Percentiles rank a stretch among this genome's conserved stretches.
These are phyloP conservation scores for Nebria brevicollis DNA, from an alignment of 2,888 invertebrate genomes.

Conservation along the genomic window DNA sequence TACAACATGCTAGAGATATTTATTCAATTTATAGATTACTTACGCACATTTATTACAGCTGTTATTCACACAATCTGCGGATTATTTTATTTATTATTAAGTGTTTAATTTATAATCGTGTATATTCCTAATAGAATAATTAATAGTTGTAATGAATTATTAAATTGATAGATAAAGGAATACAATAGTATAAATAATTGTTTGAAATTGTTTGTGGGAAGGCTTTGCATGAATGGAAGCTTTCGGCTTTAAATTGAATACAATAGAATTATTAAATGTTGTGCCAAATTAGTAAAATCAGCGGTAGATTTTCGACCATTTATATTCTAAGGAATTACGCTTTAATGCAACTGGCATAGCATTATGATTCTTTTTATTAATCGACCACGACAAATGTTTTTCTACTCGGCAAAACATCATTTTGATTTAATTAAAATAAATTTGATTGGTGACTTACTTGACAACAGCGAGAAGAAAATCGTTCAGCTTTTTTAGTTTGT, in stretches of 20 bases:
- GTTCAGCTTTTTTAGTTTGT: slow-evolving; percentile 76
- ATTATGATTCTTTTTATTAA: too few species aligned
- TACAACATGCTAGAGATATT: too few species aligned
- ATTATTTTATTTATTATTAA: too few species aligned
- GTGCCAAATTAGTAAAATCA: neutral
- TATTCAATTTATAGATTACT: too few species aligned
- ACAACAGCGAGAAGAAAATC: slow-evolving; percentile 83
- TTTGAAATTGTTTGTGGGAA: neutral
- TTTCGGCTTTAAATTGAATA: neutral
- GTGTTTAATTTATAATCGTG: too few species aligned
- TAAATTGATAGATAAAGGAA: neutral
- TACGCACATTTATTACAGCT: too few species aligned
- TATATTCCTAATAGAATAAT: neutral
- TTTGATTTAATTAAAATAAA: neutral
- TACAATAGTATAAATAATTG: slow-evolving; percentile 3
- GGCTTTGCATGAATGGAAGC: slow-evolving; percentile 4
- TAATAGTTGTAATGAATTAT: neutral
- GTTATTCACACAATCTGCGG: too few species aligned
- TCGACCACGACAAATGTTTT: too few species aligned
- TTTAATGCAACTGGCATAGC: neutral
- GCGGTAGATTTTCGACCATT: neutral
- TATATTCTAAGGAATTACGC: neutral
- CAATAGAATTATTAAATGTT: neutral
- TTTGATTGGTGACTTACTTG: slow-evolving; percentile 69
- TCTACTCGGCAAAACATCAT: neutral